Evolutionary conservation across 1,140 invertebrate genomes (phyloP), one percentile per base, ranked within the genome.

Genomic region (Delia radicum): DNA sequence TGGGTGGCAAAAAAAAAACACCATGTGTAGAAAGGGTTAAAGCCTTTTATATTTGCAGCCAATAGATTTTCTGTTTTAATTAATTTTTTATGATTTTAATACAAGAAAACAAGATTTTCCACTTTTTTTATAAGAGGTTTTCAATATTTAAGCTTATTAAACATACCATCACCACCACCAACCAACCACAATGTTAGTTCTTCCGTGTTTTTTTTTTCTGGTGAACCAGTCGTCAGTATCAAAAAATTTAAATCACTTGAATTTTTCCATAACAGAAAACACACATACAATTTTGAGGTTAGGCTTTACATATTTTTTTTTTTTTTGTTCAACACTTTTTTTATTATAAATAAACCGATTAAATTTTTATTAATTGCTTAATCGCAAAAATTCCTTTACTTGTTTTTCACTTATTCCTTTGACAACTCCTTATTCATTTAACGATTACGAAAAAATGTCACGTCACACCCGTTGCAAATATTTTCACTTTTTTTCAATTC

Each of bases 401-500:
- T n/a, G n/a, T n/a, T n/a, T n/a, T n/a, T n/a, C n/a, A n/a, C n/a
- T n/a, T n/a, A n/a, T n/a, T n/a, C n/a, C n/a, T n/a, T n/a, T n/a
- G 5, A 18, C 2, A 21, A 55, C 48, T 21, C 24, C 48, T 21
- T 55, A 21, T 55, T 55, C n/a, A 21, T n/a, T 55, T 31, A 69
- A 69, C 65, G 65, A 69, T 69, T 69, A 69, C 65, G 65, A 33
- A 18, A 55, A 69, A 33, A 28, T 69, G 65, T 69, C 65, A 69
- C 65, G 65, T 69, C 72, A 73, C 72, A 73, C 72, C 27, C 72
- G 72, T 61, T 29, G 72, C 72, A 55, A 61, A 61, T 55, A 73
- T 73, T 73, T 73, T 73, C 72, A 61, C 65, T 69, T 69, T 69
- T 63, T 69, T 72, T 76, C 74, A 42, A 42, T 42, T 42, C 37